A percentile compares a stretch with the other conserved stretches of the same genome.
These are phyloP conservation scores for Cassiopea andromeda DNA, from an alignment of 30 jellyfish, hydroid and myxozoan genomes.

Conservation along the genomic window DNA sequence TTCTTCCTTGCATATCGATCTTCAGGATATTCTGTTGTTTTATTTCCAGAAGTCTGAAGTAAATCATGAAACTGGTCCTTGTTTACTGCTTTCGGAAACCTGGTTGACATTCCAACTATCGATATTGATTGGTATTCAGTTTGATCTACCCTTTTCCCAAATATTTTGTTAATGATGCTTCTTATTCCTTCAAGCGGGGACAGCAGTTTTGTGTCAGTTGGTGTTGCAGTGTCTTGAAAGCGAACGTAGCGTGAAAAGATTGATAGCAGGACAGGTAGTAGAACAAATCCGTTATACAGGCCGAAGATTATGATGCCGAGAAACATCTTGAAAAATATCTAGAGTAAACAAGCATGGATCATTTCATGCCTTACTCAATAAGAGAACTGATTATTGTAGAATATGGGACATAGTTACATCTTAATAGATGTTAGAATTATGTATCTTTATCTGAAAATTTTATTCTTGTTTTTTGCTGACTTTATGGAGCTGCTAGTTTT, in stretches of 20 bases:
- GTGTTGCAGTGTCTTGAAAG: not conserved
- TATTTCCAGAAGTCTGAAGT: conserved; percentile 29
- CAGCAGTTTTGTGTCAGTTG: not conserved
- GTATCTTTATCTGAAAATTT: too few species aligned
- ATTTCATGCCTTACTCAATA: too few species aligned
- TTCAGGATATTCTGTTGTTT: conserved; percentile 57
- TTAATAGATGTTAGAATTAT: too few species aligned
- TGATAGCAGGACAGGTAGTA: conserved; percentile 65
- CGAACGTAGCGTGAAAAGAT: conserved; percentile 21
- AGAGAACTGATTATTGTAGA: too few species aligned
- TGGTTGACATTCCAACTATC: conserved; percentile 58
- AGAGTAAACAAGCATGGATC: not conserved
- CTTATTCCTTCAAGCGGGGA: not conserved
- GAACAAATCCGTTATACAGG: conserved; percentile 62
- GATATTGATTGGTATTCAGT: conserved; percentile 7
- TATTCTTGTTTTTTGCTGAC: too few species aligned
- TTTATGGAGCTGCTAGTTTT: too few species aligned
- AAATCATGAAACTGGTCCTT: conserved; percentile 44
- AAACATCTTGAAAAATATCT: conserved; percentile 75
- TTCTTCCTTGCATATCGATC: conserved; percentile 53
- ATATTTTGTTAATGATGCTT: not conserved
- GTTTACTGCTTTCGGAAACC: conserved; percentile 62
- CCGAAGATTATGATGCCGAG: conserved; percentile 76
- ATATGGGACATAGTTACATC: too few species aligned
- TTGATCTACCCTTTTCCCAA: not conserved